Conservation (phyloP, 2,888 invertebrate species). For the Dusona sp. region DNA sequence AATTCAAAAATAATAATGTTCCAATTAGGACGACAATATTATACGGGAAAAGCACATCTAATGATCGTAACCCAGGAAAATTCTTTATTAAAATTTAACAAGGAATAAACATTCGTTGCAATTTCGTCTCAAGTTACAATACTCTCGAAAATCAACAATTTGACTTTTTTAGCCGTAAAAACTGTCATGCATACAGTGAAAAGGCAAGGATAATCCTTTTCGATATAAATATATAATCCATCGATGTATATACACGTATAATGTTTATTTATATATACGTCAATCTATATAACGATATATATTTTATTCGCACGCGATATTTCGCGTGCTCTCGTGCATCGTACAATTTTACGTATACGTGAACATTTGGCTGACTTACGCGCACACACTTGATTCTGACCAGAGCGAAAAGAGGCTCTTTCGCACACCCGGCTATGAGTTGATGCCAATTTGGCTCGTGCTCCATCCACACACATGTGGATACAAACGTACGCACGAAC, state of each 20-base stretch:
- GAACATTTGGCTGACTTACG: background rate
- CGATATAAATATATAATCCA: background rate
- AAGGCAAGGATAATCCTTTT: background rate
- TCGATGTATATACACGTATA: background rate
- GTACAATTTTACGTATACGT: constrained; percentile 1
- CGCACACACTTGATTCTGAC: constrained; percentile 18
- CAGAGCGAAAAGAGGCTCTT: constrained; percentile 5
- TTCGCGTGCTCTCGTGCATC: constrained; percentile 43
- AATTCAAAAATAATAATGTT: background rate
- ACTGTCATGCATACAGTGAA: background rate
- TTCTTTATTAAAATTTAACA: too few species aligned
- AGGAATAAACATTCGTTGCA: too few species aligned
- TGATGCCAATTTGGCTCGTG: constrained; percentile 68
- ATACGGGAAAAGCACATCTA: too few species aligned
- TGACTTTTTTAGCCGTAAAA: background rate
- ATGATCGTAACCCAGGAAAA: too few species aligned
- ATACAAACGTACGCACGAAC: constrained; percentile 2
- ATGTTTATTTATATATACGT: too few species aligned
- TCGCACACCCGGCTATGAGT: constrained; percentile 49
- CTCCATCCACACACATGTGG: constrained; percentile 49
- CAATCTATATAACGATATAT: background rate
- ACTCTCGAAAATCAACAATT: background rate
- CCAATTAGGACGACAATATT: too few species aligned
- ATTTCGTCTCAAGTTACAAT: too few species aligned
- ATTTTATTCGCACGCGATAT: constrained; percentile 67